Conservation (phyloP, 2,888 invertebrate genomes). For the Pomacea canaliculata region DNA sequence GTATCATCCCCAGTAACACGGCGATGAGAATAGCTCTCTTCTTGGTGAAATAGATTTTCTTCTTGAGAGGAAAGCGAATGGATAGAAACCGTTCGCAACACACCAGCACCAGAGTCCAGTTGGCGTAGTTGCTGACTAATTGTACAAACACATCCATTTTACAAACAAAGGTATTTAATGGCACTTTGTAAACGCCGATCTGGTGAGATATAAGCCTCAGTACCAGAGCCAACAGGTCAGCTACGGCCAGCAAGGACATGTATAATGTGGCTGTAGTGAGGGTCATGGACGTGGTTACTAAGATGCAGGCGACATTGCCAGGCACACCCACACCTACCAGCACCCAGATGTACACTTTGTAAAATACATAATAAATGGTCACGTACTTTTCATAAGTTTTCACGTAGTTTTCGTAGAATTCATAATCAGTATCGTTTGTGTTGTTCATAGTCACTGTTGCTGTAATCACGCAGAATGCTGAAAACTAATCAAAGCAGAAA, state of each 20-base stretch:
- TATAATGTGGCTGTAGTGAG: slow-evolving; percentile 32
- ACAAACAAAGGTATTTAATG: slow-evolving; percentile 15
- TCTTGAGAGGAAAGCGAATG: slow-evolving; percentile 46
- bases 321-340: slow-evolving; percentile 32
- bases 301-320: slow-evolving; percentile 29
- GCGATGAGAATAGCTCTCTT: slow-evolving; percentile 13
- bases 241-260: slow-evolving; percentile 29
- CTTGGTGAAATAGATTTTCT: slow-evolving; percentile 23
- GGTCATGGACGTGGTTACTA: slow-evolving; percentile 29
- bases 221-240: slow-evolving; percentile 25
- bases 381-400: no score
- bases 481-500: no score
- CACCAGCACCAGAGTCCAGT: slow-evolving; percentile 34
- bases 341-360: slow-evolving; percentile 30
- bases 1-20: not conserved
- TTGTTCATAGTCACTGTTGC: no score
- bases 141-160: slow-evolving; percentile 10
- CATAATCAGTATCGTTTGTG: no score
- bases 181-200: slow-evolving; percentile 5
- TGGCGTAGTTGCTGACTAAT: slow-evolving; percentile 24
- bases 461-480: no score
- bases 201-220: slow-evolving; percentile 29
- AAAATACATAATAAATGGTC: accelerated
- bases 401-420: no score
- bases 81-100: slow-evolving; percentile 38